phyloP scores from a whole-genome alignment of 2,888 invertebrate species.

The Dendrolimus pini region DNA sequence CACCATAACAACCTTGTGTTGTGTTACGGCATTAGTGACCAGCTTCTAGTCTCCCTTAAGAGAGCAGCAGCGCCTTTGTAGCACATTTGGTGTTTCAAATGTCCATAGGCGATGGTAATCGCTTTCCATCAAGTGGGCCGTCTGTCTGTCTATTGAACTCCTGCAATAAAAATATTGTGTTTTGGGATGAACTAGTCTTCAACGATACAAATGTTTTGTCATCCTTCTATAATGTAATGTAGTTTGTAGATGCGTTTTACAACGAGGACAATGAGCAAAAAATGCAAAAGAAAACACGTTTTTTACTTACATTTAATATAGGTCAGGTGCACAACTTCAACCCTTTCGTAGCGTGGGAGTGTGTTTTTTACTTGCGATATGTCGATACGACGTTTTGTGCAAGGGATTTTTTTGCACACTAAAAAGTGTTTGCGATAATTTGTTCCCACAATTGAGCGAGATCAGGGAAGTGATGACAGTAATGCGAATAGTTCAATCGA shows the following conservation, averaged over 20 bases:
- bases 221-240: slow-evolving; percentile 39
- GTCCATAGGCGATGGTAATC: too few species aligned
- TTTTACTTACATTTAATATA: slow-evolving; percentile 60
- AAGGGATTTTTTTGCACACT: slow-evolving; percentile 49
- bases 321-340: slow-evolving; percentile 71
- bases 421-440: slow-evolving; percentile 73
- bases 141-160: too few species aligned
- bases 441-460: slow-evolving; percentile 66
- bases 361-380: slow-evolving; percentile 43
- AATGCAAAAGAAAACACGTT: slow-evolving; percentile 56
- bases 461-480: slow-evolving; percentile 70
- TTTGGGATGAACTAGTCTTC: too few species aligned
- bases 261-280: slow-evolving; percentile 63
- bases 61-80: too few species aligned
- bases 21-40: too few species aligned
- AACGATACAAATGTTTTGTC: slow-evolving; percentile 20
- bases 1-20: too few species aligned
- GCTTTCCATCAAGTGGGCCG: too few species aligned
- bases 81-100: too few species aligned
- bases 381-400: slow-evolving; percentile 46
- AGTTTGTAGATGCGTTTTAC: slow-evolving; percentile 39
- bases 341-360: slow-evolving; percentile 74
- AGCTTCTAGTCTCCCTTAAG: too few species aligned
- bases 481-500: slow-evolving; percentile 47
- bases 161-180: too few species aligned